A percentile compares a stretch with the other conserved stretches of the same genome.
phyloP scores from a whole-genome alignment of 2,888 invertebrate genomes.

The Eugnorisma glareosa region DNA sequence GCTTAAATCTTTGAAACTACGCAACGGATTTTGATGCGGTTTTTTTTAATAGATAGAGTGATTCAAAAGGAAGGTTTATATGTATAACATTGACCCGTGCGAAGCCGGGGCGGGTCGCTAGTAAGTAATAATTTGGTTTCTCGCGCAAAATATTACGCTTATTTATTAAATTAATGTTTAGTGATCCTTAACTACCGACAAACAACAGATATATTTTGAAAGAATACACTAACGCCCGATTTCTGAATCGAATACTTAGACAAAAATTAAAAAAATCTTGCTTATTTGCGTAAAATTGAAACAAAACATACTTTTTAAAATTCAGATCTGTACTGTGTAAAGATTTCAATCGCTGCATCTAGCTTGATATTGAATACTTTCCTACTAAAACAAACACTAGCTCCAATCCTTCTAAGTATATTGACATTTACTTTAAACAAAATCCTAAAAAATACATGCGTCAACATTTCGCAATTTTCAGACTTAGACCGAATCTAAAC shows the following conservation, averaged over 20 bases:
- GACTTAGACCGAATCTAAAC: slow-evolving; percentile 62
- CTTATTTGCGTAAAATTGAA: background rate
- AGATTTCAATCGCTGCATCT: slow-evolving; percentile 4
- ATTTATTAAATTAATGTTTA: background rate
- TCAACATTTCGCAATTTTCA: slow-evolving; percentile 38
- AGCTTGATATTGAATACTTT: slow-evolving; percentile 28
- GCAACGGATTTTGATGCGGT: too few species aligned
- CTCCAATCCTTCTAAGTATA: slow-evolving; percentile 23
- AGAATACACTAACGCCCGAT: background rate
- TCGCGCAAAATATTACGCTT: background rate
- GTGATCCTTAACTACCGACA: background rate
- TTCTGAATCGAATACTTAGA: background rate
- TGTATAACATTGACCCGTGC: too few species aligned
- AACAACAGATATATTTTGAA: background rate
- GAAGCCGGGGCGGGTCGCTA: too few species aligned
- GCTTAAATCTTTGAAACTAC: too few species aligned
- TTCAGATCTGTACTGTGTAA: background rate
- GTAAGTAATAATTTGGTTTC: background rate
- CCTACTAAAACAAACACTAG: slow-evolving; percentile 13
- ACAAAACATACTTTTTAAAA: background rate
- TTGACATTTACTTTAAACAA: slow-evolving; percentile 53
- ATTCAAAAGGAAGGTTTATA: too few species aligned
- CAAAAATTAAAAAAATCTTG: background rate
- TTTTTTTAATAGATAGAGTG: too few species aligned
- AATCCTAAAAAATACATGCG: slow-evolving; percentile 47